phyloP scores from a whole-genome alignment of 2,113 vertebrate genomes.

The Zonotrichia leucophrys region DNA sequence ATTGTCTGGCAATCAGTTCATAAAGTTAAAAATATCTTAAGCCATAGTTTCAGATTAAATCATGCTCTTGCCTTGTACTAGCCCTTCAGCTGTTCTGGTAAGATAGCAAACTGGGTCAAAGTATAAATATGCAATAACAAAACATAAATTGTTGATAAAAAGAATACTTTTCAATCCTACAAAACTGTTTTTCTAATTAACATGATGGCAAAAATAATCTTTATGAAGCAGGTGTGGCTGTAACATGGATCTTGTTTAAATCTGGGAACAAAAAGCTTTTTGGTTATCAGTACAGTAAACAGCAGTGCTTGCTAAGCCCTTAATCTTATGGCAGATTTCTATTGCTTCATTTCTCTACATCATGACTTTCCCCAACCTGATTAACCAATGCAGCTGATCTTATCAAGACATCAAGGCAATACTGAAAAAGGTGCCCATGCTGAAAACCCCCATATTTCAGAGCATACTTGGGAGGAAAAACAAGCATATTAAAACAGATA shows the following conservation, averaged over 20 bases:
- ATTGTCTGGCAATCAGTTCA: not conserved
- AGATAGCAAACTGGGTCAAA: slow-evolving; percentile 8
- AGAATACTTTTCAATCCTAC: not conserved
- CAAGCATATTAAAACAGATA: not conserved
- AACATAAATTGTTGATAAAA: not conserved
- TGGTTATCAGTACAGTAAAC: not conserved
- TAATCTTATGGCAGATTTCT: not conserved
- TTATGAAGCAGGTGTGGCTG: not conserved
- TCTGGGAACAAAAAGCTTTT: not conserved
- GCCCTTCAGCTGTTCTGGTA: not conserved
- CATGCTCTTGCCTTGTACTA: not conserved
- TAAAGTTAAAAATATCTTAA: not conserved
- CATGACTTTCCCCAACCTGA: not conserved
- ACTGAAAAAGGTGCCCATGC: not conserved
- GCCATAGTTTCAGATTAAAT: not conserved
- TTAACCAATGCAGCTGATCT: not conserved
- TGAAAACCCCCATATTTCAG: not conserved
- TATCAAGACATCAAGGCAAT: not conserved
- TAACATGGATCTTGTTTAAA: not conserved
- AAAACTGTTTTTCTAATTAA: not conserved
- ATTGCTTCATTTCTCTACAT: not conserved
- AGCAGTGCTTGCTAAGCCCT: not conserved
- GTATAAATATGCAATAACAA: not conserved
- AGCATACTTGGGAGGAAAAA: not conserved
- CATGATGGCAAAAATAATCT: not conserved